Conservation (phyloP, 2,888 invertebrate species). For the Dynastes maya region DNA sequence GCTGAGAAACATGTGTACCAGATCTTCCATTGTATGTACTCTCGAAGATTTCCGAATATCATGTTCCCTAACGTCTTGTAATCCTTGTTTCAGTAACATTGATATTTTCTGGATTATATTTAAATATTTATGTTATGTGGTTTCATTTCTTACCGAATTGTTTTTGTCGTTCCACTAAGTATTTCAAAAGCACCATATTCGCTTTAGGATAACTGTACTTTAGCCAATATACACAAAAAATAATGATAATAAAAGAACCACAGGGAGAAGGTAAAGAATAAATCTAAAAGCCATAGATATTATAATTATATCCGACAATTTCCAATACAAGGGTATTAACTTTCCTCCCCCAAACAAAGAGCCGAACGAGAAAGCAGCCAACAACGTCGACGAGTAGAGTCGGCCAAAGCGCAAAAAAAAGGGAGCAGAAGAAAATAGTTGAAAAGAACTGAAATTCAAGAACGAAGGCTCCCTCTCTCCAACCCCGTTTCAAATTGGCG, state of each 20-base stretch:
- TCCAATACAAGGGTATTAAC: conserved; percentile 53
- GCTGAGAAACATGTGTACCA: too few species aligned
- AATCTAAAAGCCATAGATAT: conserved; percentile 23
- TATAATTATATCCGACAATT: conserved; percentile 46
- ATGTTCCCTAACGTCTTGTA: too few species aligned
- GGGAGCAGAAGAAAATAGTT: conserved; percentile 50
- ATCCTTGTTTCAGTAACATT: too few species aligned
- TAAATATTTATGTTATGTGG: too few species aligned
- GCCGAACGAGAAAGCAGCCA: conserved; percentile 42
- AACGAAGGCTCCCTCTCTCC: conserved; percentile 25
- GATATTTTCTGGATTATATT: too few species aligned
- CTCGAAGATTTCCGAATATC: too few species aligned
- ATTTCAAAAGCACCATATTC: not conserved
- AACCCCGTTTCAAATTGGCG: conserved; percentile 55
- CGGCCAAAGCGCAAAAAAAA: conserved; percentile 8
- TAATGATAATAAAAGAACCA: conserved; percentile 5
- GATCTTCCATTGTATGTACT: too few species aligned
- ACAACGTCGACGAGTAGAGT: conserved; percentile 2
- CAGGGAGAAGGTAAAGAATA: conserved; percentile 15
- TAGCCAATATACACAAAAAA: conserved; percentile 13
- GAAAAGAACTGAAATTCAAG: conserved; percentile 55
- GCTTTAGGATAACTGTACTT: conserved; percentile 10
- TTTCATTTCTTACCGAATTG: too few species aligned
- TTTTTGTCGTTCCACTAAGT: too few species aligned
- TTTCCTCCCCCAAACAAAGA: conserved; percentile 51